Evolutionary conservation across 2,797 vertebrate genomes (phyloP).

Genomic region (Dallia pectoralis): DNA sequence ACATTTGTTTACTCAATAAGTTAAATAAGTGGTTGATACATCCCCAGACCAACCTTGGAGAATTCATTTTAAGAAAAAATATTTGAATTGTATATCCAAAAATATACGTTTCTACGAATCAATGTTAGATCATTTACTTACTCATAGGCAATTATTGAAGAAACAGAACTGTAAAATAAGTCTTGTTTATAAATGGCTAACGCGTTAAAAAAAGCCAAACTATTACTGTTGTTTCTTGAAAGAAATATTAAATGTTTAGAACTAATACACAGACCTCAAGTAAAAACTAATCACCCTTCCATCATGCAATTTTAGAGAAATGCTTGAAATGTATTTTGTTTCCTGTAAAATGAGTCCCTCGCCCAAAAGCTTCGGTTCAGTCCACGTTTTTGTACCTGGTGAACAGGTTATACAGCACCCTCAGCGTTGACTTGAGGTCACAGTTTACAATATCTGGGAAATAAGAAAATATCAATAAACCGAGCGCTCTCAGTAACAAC

Average conservation of each 20-base stretch:
- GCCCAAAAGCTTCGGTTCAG: slow-evolving; percentile 60
- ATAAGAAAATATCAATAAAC: neutral
- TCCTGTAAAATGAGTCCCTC: slow-evolving; percentile 10
- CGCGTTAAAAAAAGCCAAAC: too few relatives aligned
- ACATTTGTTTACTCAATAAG: slow-evolving; percentile 2
- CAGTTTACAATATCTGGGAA: slow-evolving; percentile 95
- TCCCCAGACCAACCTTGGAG: neutral
- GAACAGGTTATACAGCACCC: slow-evolving; percentile 96
- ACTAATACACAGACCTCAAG: neutral
- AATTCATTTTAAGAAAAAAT: neutral
- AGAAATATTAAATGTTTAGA: neutral
- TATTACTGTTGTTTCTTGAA: too few relatives aligned
- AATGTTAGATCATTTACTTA: neutral
- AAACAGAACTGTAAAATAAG: neutral
- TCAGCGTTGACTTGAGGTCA: slow-evolving; percentile 93
- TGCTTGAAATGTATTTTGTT: slow-evolving; percentile 35
- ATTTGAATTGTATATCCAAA: neutral
- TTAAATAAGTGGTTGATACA: slow-evolving; percentile 18
- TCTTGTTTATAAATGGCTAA: neutral
- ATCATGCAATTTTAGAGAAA: slow-evolving; percentile 15
- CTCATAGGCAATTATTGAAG: neutral
- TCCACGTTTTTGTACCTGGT: slow-evolving; percentile 94
- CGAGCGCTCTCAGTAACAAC: neutral
- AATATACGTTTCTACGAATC: too few relatives aligned
- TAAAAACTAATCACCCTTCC: neutral